These are phyloP conservation scores for Paradoxurus hermaphroditus DNA, from an alignment of 2,113 vertebrate genomes.

Conservation along the genomic window DNA sequence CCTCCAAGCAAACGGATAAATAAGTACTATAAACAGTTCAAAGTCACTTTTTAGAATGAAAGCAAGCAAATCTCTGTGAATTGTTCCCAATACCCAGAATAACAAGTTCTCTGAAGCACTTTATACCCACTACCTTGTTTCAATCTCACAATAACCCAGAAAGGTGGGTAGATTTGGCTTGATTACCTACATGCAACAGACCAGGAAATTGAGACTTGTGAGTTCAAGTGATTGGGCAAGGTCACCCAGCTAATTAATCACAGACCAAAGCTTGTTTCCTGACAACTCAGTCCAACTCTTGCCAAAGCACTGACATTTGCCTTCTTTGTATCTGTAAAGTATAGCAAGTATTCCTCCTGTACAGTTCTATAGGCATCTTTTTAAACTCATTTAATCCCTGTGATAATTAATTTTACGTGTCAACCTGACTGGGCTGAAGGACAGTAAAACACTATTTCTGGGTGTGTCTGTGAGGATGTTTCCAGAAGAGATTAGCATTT, in stretches of 20 bases:
- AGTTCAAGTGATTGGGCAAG: conserved; percentile 39
- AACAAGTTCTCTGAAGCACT: conserved; percentile 40
- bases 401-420: background rate
- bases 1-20: background rate
- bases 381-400: background rate
- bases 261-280: conserved; percentile 30
- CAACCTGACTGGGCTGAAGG: background rate
- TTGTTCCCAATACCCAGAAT: background rate
- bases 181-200: conserved; percentile 45
- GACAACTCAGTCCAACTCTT: background rate
- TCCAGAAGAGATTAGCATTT: background rate
- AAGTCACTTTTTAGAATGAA: conserved; percentile 53
- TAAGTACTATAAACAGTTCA: conserved; percentile 22
- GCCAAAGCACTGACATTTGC: conserved; percentile 12
- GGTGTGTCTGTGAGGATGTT: background rate
- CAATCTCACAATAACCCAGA: conserved; percentile 43
- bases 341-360: background rate
- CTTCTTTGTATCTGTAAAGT: background rate
- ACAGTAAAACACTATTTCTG: background rate
- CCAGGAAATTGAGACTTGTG: conserved; percentile 58
- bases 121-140: background rate
- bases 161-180: conserved; percentile 35
- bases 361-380: background rate
- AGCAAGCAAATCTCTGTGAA: background rate
- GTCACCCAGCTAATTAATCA: conserved; percentile 46